These are phyloP conservation scores for Cataglyphis hispanica DNA, from an alignment of 1,140 invertebrate genomes.

Conservation along the genomic window DNA sequence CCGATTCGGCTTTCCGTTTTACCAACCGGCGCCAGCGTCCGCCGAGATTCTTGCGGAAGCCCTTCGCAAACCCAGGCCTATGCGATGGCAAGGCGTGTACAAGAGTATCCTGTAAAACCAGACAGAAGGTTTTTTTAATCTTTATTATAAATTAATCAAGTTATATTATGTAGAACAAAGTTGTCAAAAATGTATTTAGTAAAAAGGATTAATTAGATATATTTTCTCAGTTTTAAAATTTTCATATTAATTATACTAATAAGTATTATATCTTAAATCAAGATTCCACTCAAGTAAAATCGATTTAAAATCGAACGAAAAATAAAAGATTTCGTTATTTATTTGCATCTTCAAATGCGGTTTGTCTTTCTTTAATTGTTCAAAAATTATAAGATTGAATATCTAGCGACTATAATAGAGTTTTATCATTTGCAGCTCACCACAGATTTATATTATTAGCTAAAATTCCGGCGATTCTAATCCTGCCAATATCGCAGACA, in stretches of 20 bases:
- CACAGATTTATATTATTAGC: background rate
- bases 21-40: constrained; percentile 93
- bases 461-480: background rate
- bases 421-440: background rate
- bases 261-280: background rate
- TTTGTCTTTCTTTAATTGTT: background rate
- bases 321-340: background rate
- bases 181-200: no score
- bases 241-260: background rate
- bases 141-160: background rate
- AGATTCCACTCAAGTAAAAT: background rate
- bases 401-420: background rate
- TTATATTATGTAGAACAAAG: background rate
- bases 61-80: constrained; percentile 91
- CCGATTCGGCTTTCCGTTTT: constrained; percentile 92
- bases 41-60: constrained; percentile 93
- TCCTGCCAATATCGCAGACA: constrained; percentile 58
- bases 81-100: constrained; percentile 91
- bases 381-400: background rate
- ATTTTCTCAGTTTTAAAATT: background rate
- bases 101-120: constrained; percentile 90
- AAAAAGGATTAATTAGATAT: background rate
- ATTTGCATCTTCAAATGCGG: background rate
- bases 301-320: background rate
- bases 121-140: constrained; percentile 8